Percentiles rank a stretch among this genome's conserved stretches.
These are phyloP conservation scores for Turdus rufiventris DNA, from an alignment of 2,113 vertebrate species.

Conservation along the genomic window DNA sequence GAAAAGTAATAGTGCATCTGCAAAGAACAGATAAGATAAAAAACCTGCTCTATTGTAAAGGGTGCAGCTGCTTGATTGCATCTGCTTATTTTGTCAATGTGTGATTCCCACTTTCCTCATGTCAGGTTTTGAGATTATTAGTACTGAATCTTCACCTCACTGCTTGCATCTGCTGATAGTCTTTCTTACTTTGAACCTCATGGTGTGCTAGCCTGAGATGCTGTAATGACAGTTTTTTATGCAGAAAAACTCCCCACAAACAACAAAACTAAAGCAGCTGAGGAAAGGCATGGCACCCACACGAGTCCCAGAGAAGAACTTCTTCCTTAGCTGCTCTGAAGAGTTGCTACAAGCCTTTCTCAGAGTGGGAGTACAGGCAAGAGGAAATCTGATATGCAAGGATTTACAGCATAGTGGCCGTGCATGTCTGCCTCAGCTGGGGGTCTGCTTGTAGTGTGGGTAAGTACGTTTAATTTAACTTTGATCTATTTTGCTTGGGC, in stretches of 20 bases:
- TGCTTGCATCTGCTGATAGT: not conserved
- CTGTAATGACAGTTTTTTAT: not conserved
- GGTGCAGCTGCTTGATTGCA: slow-evolving; percentile 12
- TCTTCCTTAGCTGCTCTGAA: not conserved
- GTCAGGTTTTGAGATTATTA: not conserved
- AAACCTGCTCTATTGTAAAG: not conserved
- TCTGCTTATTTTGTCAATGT: slow-evolving; percentile 14
- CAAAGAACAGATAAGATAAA: slow-evolving; percentile 23
- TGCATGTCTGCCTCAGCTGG: not conserved
- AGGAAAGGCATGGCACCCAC: not conserved
- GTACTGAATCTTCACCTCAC: not conserved
- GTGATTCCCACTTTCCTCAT: slow-evolving; percentile 1
- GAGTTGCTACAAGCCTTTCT: not conserved
- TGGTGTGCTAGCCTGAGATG: not conserved
- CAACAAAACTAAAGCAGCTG: not conserved
- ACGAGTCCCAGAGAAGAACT: not conserved
- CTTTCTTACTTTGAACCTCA: not conserved
- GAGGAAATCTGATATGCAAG: not conserved
- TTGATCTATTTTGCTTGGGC: slow-evolving; percentile 29
- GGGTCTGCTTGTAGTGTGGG: not conserved
- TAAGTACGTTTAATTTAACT: not conserved
- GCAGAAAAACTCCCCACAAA: not conserved
- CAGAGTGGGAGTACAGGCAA: not conserved
- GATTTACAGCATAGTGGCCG: accelerated
- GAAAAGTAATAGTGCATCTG: slow-evolving; percentile 11